Evolutionary conservation across 30 jellyfish, hydroid and myxozoan genomes (phyloP), one percentile per base, ranked within the genome.

Genomic region (Catostylus mosaicus): DNA sequence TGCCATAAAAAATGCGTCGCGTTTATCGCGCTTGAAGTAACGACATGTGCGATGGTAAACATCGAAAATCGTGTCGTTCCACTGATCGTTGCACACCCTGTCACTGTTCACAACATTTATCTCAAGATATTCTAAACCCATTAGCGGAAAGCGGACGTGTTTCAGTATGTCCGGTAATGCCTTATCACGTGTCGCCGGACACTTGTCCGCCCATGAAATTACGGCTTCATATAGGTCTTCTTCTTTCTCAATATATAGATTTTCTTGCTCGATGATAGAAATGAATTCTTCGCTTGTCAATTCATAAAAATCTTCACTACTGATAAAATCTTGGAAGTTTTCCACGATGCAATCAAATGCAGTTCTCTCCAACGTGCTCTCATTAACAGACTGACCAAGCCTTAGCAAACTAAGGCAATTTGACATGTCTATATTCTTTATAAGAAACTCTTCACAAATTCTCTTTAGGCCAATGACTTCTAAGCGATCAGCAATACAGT

Each of bases 401-500:
- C 96, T 77, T 29, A 66, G 19, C 0, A 85, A 31, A 23, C 77
- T 81, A 20, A 78, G 80, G 80, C 97, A 90, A 30, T 61, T 90
- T 32, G 86, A 56, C 0, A 37, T 35, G 54, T 84, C 77, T 32
- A 84, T 52, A n/a, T 67, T 88, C 4, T 57, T 36, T 11, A 63
- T 36, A 35, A 90, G 62, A 29, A 26, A 90, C 23, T 29, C 67
- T 22, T 78, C 59, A 67, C 97, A 90, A 10, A 1, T 35, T 7
- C 51, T 73, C 77, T 66, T 50, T 34, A 90, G 82, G 37, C 47
- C 70, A 8, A 63, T 32, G 38, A 90, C 51, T 71, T 80, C 88
- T 35, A 90, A 67, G 27, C 97, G 88, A 64, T 90, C 97, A 10
- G 97, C 91, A 16, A 90, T 38, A 34, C 85, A 67, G 70, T 60